Conservation (phyloP, 2,797 vertebrate species). For the Melanotaenia pygmaea region DNA sequence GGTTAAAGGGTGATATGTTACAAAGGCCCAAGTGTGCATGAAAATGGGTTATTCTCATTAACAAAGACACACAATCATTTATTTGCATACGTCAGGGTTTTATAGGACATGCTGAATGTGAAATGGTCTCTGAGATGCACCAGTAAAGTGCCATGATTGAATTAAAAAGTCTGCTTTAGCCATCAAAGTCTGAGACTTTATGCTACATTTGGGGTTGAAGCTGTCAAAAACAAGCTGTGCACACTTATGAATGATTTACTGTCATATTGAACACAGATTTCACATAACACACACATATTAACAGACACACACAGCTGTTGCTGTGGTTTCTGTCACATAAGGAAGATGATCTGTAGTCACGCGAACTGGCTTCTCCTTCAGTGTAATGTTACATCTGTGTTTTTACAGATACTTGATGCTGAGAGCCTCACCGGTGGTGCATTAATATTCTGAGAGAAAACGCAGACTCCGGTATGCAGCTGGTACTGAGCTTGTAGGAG, state of each 20-base stretch:
- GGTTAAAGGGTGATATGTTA: too few relatives aligned
- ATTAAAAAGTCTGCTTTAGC: conserved; percentile 27
- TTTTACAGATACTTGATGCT: conserved; percentile 22
- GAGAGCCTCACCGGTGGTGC: not conserved
- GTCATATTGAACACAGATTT: conserved; percentile 49
- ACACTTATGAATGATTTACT: conserved; percentile 48
- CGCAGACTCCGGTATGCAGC: conserved; percentile 1
- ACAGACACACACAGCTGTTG: conserved; percentile 35
- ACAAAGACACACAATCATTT: too few relatives aligned
- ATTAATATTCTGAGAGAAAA: conserved; percentile 10
- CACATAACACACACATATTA: conserved; percentile 7
- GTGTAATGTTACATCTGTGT: conserved; percentile 29
- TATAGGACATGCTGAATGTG: conserved; percentile 6
- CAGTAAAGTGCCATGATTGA: conserved; percentile 2
- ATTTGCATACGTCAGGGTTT: not conserved
- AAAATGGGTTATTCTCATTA: too few relatives aligned
- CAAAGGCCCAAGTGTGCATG: too few relatives aligned
- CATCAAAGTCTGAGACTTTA: conserved; percentile 29
- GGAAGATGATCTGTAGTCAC: conserved; percentile 62
- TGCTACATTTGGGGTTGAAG: conserved; percentile 31
- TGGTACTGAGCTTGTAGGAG: conserved; percentile 15
- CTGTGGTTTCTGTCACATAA: conserved; percentile 50
- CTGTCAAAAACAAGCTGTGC: conserved; percentile 43
- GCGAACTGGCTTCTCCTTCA: conserved; percentile 38
- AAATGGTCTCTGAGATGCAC: conserved; percentile 21